A percentile compares a stretch with the other conserved stretches of the same genome.
These are phyloP conservation scores for Corbicula japonica DNA, from an alignment of 2,888 invertebrate species.

Conservation along the genomic window DNA sequence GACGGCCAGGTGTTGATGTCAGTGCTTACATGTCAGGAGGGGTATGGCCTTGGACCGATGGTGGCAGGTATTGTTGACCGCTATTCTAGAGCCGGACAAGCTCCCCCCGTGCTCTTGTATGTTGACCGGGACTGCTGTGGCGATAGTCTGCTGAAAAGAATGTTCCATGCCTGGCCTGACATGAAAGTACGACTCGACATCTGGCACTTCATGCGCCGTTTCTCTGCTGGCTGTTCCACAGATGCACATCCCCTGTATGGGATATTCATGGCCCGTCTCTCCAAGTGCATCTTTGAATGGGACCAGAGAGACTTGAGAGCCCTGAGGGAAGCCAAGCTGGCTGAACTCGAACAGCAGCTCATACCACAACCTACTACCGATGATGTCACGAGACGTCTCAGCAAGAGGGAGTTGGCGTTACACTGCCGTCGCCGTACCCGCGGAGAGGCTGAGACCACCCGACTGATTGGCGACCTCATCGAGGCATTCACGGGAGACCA, in stretches of 20 bases:
- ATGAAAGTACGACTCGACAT: conserved; percentile 65
- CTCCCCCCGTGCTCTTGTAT: conserved; percentile 70
- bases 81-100: conserved; percentile 10
- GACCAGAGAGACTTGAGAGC: conserved; percentile 47
- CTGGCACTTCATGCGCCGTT: conserved; percentile 73
- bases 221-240: conserved; percentile 56
- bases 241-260: conserved; percentile 69
- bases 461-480: conserved; percentile 45
- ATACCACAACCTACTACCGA: neutral
- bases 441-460: conserved; percentile 37
- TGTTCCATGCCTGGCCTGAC: conserved; percentile 57
- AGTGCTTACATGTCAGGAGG: conserved; percentile 68
- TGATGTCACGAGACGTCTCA: conserved; percentile 2
- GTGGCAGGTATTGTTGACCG: conserved; percentile 57
- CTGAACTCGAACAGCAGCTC: conserved; percentile 25
- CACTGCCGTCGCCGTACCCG: conserved; percentile 60
- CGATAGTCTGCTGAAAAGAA: neutral
- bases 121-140: conserved; percentile 76
- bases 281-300: conserved; percentile 62
- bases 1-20: conserved; percentile 66
- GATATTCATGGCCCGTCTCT: conserved; percentile 65
- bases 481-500: conserved; percentile 47
- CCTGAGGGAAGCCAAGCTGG: conserved; percentile 37
- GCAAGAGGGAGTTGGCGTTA: conserved; percentile 45
- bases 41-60: conserved; percentile 62